Percentiles rank a stretch among this genome's conserved stretches.
phyloP scores from a whole-genome alignment of 2,888 invertebrate genomes.

The Tenthredo scrophulariae region DNA sequence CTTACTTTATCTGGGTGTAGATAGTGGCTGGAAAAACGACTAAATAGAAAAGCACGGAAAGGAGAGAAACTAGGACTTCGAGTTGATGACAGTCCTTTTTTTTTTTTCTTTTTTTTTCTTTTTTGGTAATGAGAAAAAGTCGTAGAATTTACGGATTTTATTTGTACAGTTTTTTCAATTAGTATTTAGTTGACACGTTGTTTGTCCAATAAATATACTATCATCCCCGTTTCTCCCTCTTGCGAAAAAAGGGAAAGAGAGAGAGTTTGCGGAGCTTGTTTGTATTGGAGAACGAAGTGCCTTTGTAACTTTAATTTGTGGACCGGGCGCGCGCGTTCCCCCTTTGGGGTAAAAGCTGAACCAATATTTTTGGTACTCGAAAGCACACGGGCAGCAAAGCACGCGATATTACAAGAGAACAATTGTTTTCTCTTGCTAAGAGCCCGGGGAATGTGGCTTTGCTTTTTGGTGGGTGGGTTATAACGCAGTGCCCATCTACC shows the following conservation, averaged over 20 bases:
- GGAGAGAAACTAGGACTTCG: background rate
- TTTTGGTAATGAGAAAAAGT: background rate
- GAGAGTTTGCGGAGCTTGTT: background rate
- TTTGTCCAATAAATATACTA: background rate
- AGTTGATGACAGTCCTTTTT: background rate
- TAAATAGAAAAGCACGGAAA: background rate
- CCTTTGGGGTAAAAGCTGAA: slow-evolving; percentile 15
- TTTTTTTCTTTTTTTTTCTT: too few species aligned
- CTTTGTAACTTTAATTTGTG: slow-evolving; percentile 48
- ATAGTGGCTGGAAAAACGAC: background rate
- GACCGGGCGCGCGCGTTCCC: slow-evolving; percentile 5
- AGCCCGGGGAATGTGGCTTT: slow-evolving; percentile 10
- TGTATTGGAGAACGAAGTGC: slow-evolving; percentile 24
- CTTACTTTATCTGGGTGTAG: background rate
- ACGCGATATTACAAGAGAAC: slow-evolving; percentile 40
- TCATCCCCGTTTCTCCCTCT: background rate
- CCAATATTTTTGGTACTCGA: slow-evolving; percentile 40
- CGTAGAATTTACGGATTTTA: background rate
- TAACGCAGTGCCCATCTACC: background rate
- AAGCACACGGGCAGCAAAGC: slow-evolving; percentile 1
- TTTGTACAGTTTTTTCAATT: slow-evolving; percentile 9
- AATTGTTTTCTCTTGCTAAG: slow-evolving; percentile 25
- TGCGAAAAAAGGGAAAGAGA: background rate
- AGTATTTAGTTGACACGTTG: slow-evolving; percentile 9
- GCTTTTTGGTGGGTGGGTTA: background rate